Percentiles rank a stretch among this genome's conserved stretches.
Evolutionary conservation across 2,113 vertebrate genomes (phyloP).

Genomic region (Mohoua ochrocephala): DNA sequence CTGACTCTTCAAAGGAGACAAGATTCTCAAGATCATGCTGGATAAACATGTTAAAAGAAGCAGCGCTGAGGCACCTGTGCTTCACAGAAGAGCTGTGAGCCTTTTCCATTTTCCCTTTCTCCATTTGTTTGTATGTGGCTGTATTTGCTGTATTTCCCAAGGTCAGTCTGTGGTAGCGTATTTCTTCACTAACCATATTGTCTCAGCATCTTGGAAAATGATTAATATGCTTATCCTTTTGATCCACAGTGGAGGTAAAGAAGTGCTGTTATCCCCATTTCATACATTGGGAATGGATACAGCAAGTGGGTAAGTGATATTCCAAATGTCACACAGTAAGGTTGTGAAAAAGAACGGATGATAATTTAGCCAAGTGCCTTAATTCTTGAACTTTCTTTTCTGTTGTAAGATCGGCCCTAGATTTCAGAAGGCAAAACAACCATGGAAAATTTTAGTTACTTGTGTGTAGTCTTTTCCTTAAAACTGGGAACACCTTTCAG

Average conservation of each 20-base stretch:
- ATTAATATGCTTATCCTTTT: not conserved
- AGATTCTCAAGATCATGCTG: not conserved
- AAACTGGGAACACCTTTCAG: not conserved
- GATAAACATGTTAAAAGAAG: not conserved
- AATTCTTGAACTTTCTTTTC: not conserved
- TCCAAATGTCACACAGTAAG: not conserved
- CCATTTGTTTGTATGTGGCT: not conserved
- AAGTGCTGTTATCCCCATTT: not conserved
- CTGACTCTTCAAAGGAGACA: not conserved
- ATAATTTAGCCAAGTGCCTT: not conserved
- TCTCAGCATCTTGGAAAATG: not conserved
- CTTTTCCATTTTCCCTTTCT: not conserved
- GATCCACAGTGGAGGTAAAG: conserved; percentile 20
- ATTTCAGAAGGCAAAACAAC: not conserved
- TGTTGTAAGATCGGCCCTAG: not conserved
- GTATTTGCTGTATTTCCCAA: not conserved
- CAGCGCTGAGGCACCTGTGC: fast-evolving
- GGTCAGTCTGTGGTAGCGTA: not conserved
- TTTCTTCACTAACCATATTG: not conserved
- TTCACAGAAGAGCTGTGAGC: not conserved
- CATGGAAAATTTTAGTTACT: not conserved
- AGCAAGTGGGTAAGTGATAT: not conserved
- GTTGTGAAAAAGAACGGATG: not conserved
- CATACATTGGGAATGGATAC: not conserved
- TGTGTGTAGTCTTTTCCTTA: not conserved